Evolutionary conservation across 2,797 vertebrate genomes (phyloP), one percentile per base, ranked within the genome.

Genomic region (Lemur catta): DNA sequence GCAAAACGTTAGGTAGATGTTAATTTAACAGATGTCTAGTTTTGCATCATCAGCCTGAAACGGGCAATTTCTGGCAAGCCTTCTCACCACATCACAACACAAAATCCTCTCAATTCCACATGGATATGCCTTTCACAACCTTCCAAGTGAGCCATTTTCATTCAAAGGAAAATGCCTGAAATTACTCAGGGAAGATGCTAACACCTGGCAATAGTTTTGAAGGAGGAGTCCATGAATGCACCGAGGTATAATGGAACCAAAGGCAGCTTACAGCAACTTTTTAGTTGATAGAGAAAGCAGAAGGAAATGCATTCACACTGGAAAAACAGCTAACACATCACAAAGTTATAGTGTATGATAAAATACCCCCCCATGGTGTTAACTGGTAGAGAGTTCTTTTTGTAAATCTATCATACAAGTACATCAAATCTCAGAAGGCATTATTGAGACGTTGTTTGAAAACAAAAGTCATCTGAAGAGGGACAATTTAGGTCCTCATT

Each of bases 1-100:
- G 98, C 98, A 98, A 98, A 98, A 98, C 82, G 97, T 98, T 98
- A 98, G 98, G 98, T 98, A 98, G 98, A 98, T 98, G 98, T 98
- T 98, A 98, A 98, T 98, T 98, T 98, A 98, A 96, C 98, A 99
- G 98, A 98, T 99, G 98, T 98, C 98, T 98, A 96, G 97, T 97
- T 98, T 98, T 98, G 98, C 98, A 98, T 98, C 98, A 98, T 98
- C 98, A 98, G 98, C 97, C 98, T 98, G 98, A 98, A 98, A 98
- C 97, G 89, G 98, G 98, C 98, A 98, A 98, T 98, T 98, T 98
- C 98, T 98, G 98, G 98, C 98, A 98, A 98, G 97, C 93, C 89
- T 98, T 95, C 97, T 97, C 95, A 97, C 97, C 98, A 96, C 97
- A 98, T 96, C 98, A 89, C 97, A 98, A 98, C 97, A 98, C 46